Base-by-base conservation (phyloP, 2,113 vertebrate genomes). In the Chrysemys picta region DNA sequence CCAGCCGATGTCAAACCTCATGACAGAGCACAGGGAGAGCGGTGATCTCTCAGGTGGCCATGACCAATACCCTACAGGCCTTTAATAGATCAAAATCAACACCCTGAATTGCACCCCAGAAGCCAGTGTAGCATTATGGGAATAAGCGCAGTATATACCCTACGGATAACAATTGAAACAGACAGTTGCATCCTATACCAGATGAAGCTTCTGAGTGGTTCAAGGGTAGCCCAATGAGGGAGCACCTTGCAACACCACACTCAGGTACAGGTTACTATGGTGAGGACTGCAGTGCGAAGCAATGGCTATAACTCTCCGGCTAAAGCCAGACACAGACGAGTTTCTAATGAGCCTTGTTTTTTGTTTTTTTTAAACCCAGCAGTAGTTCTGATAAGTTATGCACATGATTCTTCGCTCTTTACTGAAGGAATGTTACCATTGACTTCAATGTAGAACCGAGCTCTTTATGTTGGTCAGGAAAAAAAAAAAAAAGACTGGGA, bases 181-280 rank as follows among this genome's bases (percentile, higher is more conserved):
- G 24, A 42, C 56, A 85, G 57, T 75, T 16, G n/a, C 2, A 12
- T 57, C 84, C 35, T 47, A 1, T 0, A 53, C 35, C 87, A n/a
- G 31, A 78, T 59, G 56, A 25, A 2, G 0, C 10, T 21, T 38
- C 80, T 50, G 89, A 84, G 84, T 78, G 91, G 75, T 57, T 52
- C 65, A 8, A 83, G 83, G 22, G 11, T 2, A 82, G 52, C 75
- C 88, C 79, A 4, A 35, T 54, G 8, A 2, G 11, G n/a, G 27
- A 62, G 52, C 59, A 31, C 45, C 31, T 56, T 54, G 47, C 89
- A 92, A 2, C 75, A 86, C 1, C 69, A 85, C 49, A 0, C 59
- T 52, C 47, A 19, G 82, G 52, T 54, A 35, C 0, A 0, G 27
- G 8, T 9, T 59, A 35, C 82, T 75, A 56, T 1, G 0, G 12